phyloP scores from a whole-genome alignment of 2,797 vertebrate genomes.

The Masticophis lateralis region DNA sequence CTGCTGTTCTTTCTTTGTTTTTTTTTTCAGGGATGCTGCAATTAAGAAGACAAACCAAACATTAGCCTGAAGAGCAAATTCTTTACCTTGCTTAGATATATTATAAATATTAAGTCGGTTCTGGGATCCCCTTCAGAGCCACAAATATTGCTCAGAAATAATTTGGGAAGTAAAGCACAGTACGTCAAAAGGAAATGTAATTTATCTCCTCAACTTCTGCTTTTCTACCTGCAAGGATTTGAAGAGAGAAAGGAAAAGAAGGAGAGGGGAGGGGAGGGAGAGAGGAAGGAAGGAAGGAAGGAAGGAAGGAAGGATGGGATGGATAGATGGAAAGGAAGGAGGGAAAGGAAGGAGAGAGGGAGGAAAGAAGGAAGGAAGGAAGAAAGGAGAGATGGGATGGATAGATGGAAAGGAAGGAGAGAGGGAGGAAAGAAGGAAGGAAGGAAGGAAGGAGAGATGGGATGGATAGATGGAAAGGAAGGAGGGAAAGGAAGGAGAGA shows the following conservation, averaged over 20 bases:
- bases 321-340: no score
- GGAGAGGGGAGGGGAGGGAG: background rate
- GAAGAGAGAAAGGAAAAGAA: background rate
- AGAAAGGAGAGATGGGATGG: no score
- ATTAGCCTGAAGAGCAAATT: background rate
- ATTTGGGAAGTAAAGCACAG: background rate
- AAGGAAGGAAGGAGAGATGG: no score
- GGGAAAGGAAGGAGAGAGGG: no score
- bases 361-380: no score
- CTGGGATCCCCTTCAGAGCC: background rate
- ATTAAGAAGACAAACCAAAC: background rate
- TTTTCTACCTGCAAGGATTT: background rate
- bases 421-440: no score
- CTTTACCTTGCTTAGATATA: background rate
- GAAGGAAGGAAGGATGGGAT: no score
- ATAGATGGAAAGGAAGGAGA: no score
- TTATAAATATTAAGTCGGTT: background rate
- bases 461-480: no score
- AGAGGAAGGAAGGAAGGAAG: fast-evolving
- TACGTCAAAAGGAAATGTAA: background rate
- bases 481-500: no score
- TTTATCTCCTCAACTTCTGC: background rate
- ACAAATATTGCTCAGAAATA: background rate
- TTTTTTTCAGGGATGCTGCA: background rate
- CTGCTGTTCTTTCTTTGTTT: background rate